A percentile compares a stretch with the other conserved stretches of the same genome.
Conservation (phyloP, 1,140 invertebrate genomes). For the Hypothenemus hampei region DNA sequence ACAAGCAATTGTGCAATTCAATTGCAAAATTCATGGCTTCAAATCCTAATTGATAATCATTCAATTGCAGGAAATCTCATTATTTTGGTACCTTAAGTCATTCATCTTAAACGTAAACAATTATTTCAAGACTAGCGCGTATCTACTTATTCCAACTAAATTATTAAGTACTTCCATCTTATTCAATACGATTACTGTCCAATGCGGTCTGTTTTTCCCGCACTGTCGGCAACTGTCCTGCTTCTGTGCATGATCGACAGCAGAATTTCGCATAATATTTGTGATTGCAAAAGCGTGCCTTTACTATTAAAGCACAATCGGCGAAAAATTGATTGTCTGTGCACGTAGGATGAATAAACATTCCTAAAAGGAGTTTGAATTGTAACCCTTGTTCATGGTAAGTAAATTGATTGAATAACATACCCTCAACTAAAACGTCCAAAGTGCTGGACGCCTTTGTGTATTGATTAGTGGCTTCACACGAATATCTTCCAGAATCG, state of each 20-base stretch:
- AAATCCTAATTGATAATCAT: too few species aligned
- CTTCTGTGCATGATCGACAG: constrained; percentile 82
- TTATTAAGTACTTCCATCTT: background rate
- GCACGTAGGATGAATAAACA: constrained; percentile 71
- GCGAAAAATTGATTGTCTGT: constrained; percentile 85
- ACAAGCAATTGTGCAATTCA: too few species aligned
- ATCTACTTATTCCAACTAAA: background rate
- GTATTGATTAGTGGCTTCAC: constrained; percentile 69
- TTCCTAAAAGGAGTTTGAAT: constrained; percentile 49
- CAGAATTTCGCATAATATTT: constrained; percentile 89
- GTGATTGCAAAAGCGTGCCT: constrained; percentile 76
- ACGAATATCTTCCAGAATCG: constrained; percentile 74
- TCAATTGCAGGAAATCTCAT: too few species aligned
- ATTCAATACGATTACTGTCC: constrained; percentile 28
- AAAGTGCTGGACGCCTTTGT: constrained; percentile 55
- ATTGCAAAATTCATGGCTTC: too few species aligned
- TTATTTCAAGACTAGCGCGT: too few species aligned
- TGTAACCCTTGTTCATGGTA: background rate
- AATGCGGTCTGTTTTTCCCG: constrained; percentile 29
- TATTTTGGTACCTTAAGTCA: too few species aligned
- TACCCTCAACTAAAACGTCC: constrained; percentile 48
- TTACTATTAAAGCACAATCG: constrained; percentile 81
- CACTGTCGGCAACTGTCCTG: constrained; percentile 50
- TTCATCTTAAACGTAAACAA: too few species aligned
- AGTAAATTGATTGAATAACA: too few species aligned